Evolutionary conservation across 2,113 vertebrate genomes (phyloP).

Genomic region (Cervus canadensis): DNA sequence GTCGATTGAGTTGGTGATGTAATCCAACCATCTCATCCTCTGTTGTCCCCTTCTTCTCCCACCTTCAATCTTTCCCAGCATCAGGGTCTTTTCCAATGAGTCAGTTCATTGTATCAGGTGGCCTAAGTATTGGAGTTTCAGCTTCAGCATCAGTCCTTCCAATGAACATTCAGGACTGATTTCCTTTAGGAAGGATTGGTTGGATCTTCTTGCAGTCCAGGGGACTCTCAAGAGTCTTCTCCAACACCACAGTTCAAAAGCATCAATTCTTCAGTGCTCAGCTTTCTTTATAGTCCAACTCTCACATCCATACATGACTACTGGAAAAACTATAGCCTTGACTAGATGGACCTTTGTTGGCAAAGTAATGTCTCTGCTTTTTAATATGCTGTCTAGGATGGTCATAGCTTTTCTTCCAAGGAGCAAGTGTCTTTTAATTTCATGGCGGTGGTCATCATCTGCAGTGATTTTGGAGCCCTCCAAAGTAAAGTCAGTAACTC

Average conservation of each 20-base stretch:
- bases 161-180: not conserved
- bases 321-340: not conserved
- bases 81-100: not conserved
- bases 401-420: not conserved
- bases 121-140: not conserved
- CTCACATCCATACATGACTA: not conserved
- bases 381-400: not conserved
- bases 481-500: not conserved
- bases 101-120: not conserved
- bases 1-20: not conserved
- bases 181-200: not conserved
- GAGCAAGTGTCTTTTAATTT: not conserved
- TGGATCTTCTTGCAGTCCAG: not conserved
- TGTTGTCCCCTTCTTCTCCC: rapidly evolving
- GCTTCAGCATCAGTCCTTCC: not conserved
- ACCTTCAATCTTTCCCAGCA: not conserved
- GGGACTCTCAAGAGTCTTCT: not conserved
- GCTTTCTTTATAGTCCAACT: not conserved
- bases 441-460: not conserved
- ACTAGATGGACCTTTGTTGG: not conserved
- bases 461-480: not conserved
- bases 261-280: not conserved
- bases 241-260: not conserved
- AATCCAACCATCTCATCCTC: not conserved
- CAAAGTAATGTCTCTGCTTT: not conserved